Evolutionary conservation across 2,113 vertebrate genomes (phyloP).

Genomic region (Semnornis frantzii): DNA sequence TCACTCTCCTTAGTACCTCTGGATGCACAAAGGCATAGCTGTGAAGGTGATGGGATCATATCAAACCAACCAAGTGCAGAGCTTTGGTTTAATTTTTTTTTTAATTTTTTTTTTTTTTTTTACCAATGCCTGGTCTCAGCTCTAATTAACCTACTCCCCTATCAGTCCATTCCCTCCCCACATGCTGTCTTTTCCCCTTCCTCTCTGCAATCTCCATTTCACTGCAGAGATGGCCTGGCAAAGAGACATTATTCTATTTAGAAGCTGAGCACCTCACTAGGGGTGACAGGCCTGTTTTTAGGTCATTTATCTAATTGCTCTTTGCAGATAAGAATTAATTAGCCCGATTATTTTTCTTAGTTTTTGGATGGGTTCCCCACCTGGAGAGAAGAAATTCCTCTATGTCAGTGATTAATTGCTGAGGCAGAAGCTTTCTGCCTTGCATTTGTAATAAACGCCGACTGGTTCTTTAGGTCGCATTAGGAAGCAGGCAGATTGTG

Average conservation of each 20-base stretch:
- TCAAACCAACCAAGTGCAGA: background rate
- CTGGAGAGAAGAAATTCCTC: constrained; percentile 95
- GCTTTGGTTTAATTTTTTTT: constrained; percentile 51
- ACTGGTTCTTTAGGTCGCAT: constrained; percentile 75
- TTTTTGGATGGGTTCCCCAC: constrained; percentile 95
- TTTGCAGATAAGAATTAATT: constrained; percentile 99
- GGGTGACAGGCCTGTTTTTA: constrained; percentile 91
- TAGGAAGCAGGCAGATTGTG: constrained; percentile 72
- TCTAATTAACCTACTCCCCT: constrained; percentile 90
- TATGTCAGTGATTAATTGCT: constrained; percentile 95
- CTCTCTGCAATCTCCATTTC: constrained; percentile 77
- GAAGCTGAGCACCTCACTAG: constrained; percentile 85
- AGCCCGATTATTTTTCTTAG: constrained; percentile 95
- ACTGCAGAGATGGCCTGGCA: constrained; percentile 76
- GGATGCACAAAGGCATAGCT: constrained; percentile 5
- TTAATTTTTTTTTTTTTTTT: constrained; percentile 26
- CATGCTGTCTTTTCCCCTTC: constrained; percentile 56
- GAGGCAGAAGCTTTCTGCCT: constrained; percentile 89
- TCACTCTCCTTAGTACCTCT: background rate
- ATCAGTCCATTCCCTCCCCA: constrained; percentile 59
- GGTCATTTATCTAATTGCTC: constrained; percentile 96
- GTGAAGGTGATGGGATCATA: constrained; percentile 32
- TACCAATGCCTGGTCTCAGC: constrained; percentile 74
- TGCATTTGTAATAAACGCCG: constrained; percentile 83
- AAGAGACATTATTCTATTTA: constrained; percentile 85